These are phyloP conservation scores for Sterna hirundo DNA, from an alignment of 2,113 vertebrate genomes.

Conservation along the genomic window DNA sequence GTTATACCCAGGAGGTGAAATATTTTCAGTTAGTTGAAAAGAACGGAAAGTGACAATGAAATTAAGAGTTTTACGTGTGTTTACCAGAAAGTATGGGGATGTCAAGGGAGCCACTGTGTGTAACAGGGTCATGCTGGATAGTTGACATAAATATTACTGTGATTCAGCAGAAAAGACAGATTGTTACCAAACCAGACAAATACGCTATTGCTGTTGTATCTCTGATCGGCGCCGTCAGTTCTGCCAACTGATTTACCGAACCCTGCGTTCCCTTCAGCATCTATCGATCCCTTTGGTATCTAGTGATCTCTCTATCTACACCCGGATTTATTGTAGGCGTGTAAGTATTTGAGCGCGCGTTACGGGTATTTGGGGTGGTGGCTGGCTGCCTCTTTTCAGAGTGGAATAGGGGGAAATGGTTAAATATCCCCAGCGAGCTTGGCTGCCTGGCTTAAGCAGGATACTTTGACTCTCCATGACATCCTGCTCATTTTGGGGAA, in stretches of 20 bases:
- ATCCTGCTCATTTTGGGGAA: not conserved
- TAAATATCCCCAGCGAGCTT: not conserved
- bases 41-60: not conserved
- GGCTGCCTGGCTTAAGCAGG: not conserved
- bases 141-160: not conserved
- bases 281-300: not conserved
- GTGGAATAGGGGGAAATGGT: not conserved
- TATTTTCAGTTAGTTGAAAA: not conserved
- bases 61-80: not conserved
- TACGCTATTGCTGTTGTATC: accelerated
- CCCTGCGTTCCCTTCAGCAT: not conserved
- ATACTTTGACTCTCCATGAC: not conserved
- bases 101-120: not conserved
- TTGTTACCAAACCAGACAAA: not conserved
- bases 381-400: not conserved
- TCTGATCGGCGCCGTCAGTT: not conserved
- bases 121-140: not conserved
- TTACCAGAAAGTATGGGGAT: not conserved
- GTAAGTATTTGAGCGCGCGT: not conserved
- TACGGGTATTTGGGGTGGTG: not conserved
- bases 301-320: not conserved
- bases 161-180: not conserved
- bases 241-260: not conserved
- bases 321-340: not conserved
- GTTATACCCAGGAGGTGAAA: accelerated